These are phyloP conservation scores for Scrobipalpa atriplicella DNA, from an alignment of 2,888 invertebrate genomes.

Conservation along the genomic window DNA sequence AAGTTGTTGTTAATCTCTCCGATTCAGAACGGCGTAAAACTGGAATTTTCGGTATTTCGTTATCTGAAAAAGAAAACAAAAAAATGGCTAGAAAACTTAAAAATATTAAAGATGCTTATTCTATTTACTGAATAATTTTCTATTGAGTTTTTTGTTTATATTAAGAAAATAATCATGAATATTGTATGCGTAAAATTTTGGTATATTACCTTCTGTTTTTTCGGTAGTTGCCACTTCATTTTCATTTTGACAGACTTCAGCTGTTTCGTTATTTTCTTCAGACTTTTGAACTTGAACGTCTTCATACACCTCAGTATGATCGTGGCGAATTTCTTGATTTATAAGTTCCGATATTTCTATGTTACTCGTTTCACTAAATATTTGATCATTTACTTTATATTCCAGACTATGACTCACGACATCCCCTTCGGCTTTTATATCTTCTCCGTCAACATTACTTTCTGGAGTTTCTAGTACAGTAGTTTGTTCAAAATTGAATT, in stretches of 20 bases:
- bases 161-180: too few relatives aligned
- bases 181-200: neutral
- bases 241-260: slow-evolving; percentile 35
- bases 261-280: slow-evolving; percentile 42
- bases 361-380: slow-evolving; percentile 41
- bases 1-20: slow-evolving; percentile 66
- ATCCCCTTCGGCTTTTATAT: slow-evolving; percentile 65
- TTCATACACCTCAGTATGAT: slow-evolving; percentile 44
- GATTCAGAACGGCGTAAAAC: slow-evolving; percentile 75
- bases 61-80: slow-evolving; percentile 62
- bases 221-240: slow-evolving; percentile 6
- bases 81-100: too few relatives aligned
- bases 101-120: too few relatives aligned
- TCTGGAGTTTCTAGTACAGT: slow-evolving; percentile 48
- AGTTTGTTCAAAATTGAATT: slow-evolving; percentile 69
- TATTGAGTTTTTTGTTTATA: too few relatives aligned
- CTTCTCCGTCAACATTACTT: slow-evolving; percentile 52
- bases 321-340: slow-evolving; percentile 45
- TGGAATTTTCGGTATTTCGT: slow-evolving; percentile 69
- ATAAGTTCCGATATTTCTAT: slow-evolving; percentile 51
- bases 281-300: slow-evolving; percentile 42
- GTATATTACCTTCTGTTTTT: slow-evolving; percentile 49
- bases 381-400: slow-evolving; percentile 38
- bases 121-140: too few relatives aligned
- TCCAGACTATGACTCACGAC: slow-evolving; percentile 68